Base-by-base conservation (phyloP, 2,888 invertebrate species). In the Lypha dubia region DNA sequence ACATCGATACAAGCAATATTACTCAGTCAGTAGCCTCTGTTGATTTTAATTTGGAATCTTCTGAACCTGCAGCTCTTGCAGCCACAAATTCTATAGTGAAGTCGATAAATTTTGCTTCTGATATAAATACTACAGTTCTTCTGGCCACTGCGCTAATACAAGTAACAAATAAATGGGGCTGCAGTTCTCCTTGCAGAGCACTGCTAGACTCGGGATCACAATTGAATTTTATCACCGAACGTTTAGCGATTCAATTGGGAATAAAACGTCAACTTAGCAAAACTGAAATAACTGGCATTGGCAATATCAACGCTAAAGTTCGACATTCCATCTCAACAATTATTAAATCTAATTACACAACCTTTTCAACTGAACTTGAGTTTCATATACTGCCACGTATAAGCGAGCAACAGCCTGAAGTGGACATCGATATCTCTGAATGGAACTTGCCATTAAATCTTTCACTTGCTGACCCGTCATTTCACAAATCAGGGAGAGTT, bases 201-300 rank as follows among this genome's bases (percentile, higher is more conserved):
- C 13, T 51, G 20, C 17, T 79, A 28, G 70, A 79, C 51, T 79
- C 51, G 8, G 79, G 79, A 11, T 79, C 79, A 1, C 70, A 79
- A 15, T 17, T 63, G 3, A 79, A 79, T 44, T 79, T 79, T 65
- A 49, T 73, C 8, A 65, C 63, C 3, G 73, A 79, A 22, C 58
- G 56, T 28, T 15, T 79, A 20, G 79, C 65, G 4, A 35, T 67
- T 41, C 73, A 73, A 58, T 5, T 79, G 13, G 73, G 65, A 17
- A 28, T 79, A 2, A 46, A 62, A 20, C 41, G 71, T 32, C 63
- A 56, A 46, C 44, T 8, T n/a, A 20, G 13, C 44, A 20, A 15
- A 35, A 67, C 24, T 17, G 76, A 58, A 56, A 60, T 76, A 3
- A 22, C 46, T 28, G 76, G 51, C 1, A 60, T 77, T 60, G 76